Evolutionary conservation across 1,140 invertebrate genomes (phyloP).

Genomic region (Neuroterus valhalla): DNA sequence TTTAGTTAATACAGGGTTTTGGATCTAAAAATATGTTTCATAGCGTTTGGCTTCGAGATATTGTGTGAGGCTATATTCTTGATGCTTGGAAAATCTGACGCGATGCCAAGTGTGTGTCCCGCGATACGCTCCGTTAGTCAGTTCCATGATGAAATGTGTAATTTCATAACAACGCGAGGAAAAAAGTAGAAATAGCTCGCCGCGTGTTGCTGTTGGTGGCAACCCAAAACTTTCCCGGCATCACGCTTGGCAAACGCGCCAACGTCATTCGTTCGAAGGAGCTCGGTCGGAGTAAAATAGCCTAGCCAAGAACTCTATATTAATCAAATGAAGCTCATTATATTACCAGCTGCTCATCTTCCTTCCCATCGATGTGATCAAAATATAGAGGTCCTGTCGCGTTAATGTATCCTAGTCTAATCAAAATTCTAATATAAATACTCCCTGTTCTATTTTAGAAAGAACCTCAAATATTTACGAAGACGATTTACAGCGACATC

Average conservation of each 20-base stretch:
- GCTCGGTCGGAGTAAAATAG: not conserved
- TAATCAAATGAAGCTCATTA: slow-evolving; percentile 36
- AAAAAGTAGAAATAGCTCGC: slow-evolving; percentile 47
- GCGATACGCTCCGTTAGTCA: no score
- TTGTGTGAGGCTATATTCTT: not conserved
- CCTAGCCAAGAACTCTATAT: not conserved
- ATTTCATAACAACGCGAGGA: slow-evolving; percentile 18
- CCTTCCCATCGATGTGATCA: not conserved
- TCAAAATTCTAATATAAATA: not conserved
- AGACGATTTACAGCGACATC: not conserved
- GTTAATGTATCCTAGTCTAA: not conserved
- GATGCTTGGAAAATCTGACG: not conserved
- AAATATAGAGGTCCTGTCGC: not conserved
- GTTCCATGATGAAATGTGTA: slow-evolving; percentile 8
- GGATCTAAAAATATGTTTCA: slow-evolving; percentile 8
- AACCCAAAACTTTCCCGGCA: slow-evolving; percentile 51
- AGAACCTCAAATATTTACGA: not conserved
- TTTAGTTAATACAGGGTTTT: not conserved
- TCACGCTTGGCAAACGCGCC: slow-evolving; percentile 50
- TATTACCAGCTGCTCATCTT: not conserved
- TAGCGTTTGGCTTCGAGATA: not conserved
- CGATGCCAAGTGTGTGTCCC: slow-evolving; percentile 5
- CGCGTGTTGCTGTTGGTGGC: slow-evolving; percentile 38
- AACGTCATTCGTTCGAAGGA: slow-evolving; percentile 34
- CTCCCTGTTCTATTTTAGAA: not conserved